Conservation (phyloP, 2,888 invertebrate genomes). For the Prosopocoilus inquinatus region DNA sequence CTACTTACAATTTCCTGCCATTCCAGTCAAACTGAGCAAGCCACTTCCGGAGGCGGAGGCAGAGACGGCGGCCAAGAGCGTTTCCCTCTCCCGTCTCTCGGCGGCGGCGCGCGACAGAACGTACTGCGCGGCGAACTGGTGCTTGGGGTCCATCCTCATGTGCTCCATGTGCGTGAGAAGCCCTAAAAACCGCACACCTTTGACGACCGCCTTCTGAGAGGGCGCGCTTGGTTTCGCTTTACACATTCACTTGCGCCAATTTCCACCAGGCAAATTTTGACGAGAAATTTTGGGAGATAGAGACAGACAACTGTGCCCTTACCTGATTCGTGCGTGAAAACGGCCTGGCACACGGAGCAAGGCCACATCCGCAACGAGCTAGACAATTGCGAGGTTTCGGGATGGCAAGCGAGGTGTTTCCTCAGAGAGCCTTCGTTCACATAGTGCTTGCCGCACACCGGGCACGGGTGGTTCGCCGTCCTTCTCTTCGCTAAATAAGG, state of each 20-base stretch:
- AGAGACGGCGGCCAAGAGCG: slow-evolving; percentile 61
- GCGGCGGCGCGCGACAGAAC: slow-evolving; percentile 88
- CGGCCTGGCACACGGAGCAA: slow-evolving; percentile 92
- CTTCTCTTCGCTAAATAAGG: slow-evolving; percentile 90
- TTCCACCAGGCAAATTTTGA: background rate
- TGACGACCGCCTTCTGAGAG: too few species aligned
- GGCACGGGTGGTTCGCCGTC: slow-evolving; percentile 93
- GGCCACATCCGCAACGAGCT: slow-evolving; percentile 93
- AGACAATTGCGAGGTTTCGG: slow-evolving; percentile 70
- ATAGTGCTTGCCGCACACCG: slow-evolving; percentile 93
- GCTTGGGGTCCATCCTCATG: slow-evolving; percentile 95
- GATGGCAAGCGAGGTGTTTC: slow-evolving; percentile 91
- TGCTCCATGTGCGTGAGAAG: slow-evolving; percentile 93
- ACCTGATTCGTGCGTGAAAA: slow-evolving; percentile 94
- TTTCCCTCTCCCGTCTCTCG: slow-evolving; percentile 82
- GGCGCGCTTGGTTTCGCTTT: too few species aligned
- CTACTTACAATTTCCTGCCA: slow-evolving; percentile 32
- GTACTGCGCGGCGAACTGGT: slow-evolving; percentile 93
- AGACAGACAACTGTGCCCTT: slow-evolving; percentile 36
- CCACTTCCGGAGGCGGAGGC: slow-evolving; percentile 61
- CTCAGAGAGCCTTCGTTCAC: slow-evolving; percentile 91
- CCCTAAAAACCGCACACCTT: slow-evolving; percentile 55
- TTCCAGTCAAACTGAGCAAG: slow-evolving; percentile 61
- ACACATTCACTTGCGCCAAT: too few species aligned
- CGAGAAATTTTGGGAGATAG: background rate